Evolutionary conservation across 2,797 vertebrate genomes (phyloP), one percentile per base, ranked within the genome.

Genomic region (Spinus olivaceus): DNA sequence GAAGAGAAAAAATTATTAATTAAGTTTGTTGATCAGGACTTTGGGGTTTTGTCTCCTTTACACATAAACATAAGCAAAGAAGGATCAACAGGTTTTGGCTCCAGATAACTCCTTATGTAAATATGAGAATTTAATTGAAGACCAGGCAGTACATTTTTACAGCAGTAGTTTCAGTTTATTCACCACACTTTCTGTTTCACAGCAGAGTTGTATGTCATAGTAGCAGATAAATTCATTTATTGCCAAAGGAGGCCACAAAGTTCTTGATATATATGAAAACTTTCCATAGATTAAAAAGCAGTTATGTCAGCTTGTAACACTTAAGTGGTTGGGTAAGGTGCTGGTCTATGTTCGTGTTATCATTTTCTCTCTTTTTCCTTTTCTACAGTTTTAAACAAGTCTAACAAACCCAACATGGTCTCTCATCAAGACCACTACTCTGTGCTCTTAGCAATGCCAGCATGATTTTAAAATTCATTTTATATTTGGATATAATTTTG

Each of bases 401-500:
- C n/a, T 85, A 70, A 60, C 4, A n/a, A 67, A 83, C 10, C 14
- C 32, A 51, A 17, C 5, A 5, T 30, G 8, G 8, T 70, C 60
- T 54, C 17, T 39, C 9, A 78, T 16, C 25, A 76, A 63, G 57
- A 53, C 3, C 28, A 33, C 33, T 67, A 11, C 20, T 82, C 7
- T 35, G n/a, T 69, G 41, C 13, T 81, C 20, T 41, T 50, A 54
- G 21, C 42, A 76, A 51, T 67, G 22, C 32, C 51, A 61, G 14
- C 67, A 39, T 37, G 46, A 67, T 86, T 89, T 95, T 70, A 24
- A 95, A 90, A 95, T 37, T 60, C 5, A 35, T 81, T 96, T 93
- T 23, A 42, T 67, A 23, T 80, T 86, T 81, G 24, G 37, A 61
- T 87, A 81, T 84, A 44, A 85, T 66, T 85, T 65, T 73, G 28